Conservation (phyloP, 2,113 vertebrate species). For the Theristicus caerulescens region DNA sequence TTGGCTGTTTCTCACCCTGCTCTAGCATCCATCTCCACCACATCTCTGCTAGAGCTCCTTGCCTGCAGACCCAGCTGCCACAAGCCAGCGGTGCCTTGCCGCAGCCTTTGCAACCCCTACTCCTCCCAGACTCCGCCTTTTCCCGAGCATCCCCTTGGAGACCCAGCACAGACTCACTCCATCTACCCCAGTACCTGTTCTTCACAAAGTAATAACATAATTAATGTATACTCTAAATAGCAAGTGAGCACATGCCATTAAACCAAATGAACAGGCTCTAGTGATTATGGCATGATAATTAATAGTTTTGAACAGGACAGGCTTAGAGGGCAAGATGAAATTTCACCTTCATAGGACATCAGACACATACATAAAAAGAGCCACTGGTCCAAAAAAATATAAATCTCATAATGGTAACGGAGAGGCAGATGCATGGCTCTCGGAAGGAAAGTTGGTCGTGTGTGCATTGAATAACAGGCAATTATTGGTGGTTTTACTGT, state of each 20-base stretch:
- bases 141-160: background rate
- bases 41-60: background rate
- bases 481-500: slow-evolving; percentile 54
- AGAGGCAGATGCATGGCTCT: slow-evolving; percentile 24
- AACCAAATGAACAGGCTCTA: background rate
- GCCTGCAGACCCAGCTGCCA: background rate
- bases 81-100: background rate
- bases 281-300: background rate
- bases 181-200: background rate
- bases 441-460: background rate
- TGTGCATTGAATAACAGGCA: slow-evolving; percentile 69
- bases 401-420: background rate
- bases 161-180: background rate
- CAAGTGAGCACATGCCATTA: background rate
- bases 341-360: slow-evolving; percentile 48
- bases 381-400: background rate
- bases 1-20: background rate
- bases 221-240: background rate
- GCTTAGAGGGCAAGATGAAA: slow-evolving; percentile 42
- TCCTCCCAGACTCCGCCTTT: background rate
- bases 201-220: background rate
- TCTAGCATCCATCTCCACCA: background rate
- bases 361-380: slow-evolving; percentile 28
- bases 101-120: background rate
- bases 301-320: background rate